Evolutionary conservation across 1,140 invertebrate genomes (phyloP).

Genomic region (Oncopodura yosiiana): DNA sequence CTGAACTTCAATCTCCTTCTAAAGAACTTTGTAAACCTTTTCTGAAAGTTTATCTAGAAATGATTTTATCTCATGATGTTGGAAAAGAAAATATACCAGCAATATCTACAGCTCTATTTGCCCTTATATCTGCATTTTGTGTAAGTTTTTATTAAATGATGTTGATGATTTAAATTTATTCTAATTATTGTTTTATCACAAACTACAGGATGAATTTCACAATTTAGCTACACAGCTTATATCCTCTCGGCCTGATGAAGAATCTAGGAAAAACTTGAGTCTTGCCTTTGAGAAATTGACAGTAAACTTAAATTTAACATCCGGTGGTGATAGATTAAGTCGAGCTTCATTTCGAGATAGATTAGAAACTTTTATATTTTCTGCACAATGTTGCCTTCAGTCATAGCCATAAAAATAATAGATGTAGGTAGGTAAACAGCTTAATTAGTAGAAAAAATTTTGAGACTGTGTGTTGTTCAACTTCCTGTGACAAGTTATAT

Average conservation of each 20-base stretch:
- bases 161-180: neutral
- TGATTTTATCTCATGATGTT: slow-evolving; percentile 57
- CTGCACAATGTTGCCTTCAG: slow-evolving; percentile 28
- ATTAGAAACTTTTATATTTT: slow-evolving; percentile 31
- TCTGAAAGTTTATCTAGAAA: slow-evolving; percentile 58
- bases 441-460: no score
- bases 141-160: slow-evolving; percentile 9
- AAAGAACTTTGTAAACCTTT: slow-evolving; percentile 53
- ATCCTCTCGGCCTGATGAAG: slow-evolving; percentile 16
- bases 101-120: slow-evolving; percentile 55
- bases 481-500: no score
- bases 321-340: slow-evolving; percentile 29
- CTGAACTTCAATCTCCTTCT: slow-evolving; percentile 40
- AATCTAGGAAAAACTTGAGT: slow-evolving; percentile 12
- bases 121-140: slow-evolving; percentile 48
- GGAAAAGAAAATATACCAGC: slow-evolving; percentile 53
- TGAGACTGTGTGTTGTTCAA: no score
- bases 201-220: slow-evolving; percentile 20
- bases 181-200: neutral
- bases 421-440: no score
- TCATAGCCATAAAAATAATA: no score
- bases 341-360: slow-evolving; percentile 28
- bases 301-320: slow-evolving; percentile 23
- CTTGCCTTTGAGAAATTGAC: slow-evolving; percentile 27
- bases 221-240: slow-evolving; percentile 30